A percentile compares a stretch with the other conserved stretches of the same genome.
phyloP scores from a whole-genome alignment of 2,113 vertebrate species.

The Siniperca chuatsi region DNA sequence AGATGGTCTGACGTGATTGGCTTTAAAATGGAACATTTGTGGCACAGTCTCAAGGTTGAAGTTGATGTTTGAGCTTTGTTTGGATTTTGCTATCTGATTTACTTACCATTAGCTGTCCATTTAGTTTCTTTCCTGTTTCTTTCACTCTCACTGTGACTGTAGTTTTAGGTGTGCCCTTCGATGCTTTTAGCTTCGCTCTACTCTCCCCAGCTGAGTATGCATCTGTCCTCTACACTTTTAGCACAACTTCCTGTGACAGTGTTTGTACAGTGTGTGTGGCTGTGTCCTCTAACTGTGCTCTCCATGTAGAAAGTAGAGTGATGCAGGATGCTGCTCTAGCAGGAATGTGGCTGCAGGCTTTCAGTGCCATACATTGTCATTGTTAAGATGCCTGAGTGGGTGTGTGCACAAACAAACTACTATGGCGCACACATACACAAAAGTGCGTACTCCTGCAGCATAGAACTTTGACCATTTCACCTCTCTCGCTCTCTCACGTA shows the following conservation, averaged over 20 bases:
- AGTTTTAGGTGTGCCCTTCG: conserved; percentile 60
- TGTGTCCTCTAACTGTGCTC: conserved; percentile 70
- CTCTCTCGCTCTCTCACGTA: not conserved
- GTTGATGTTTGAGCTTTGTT: conserved; percentile 42
- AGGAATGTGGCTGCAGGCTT: conserved; percentile 78
- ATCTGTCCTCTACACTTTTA: conserved; percentile 76
- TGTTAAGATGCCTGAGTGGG: conserved; percentile 68
- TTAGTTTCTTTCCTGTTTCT: conserved; percentile 33
- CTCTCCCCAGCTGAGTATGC: conserved; percentile 70
- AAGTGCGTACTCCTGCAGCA: conserved; percentile 17
- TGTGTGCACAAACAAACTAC: conserved; percentile 45
- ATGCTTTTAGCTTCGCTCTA: conserved; percentile 66
- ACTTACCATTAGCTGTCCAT: conserved; percentile 55
- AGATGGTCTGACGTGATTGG: conserved; percentile 34
- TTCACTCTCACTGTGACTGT: conserved; percentile 7
- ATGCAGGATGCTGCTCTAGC: conserved; percentile 72
- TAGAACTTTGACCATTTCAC: conserved; percentile 28
- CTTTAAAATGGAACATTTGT: conserved; percentile 43
- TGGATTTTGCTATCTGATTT: conserved; percentile 49
- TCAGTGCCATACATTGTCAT: conserved; percentile 78
- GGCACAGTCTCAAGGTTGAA: conserved; percentile 57
- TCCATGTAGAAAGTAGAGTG: conserved; percentile 59
- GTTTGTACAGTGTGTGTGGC: conserved; percentile 39
- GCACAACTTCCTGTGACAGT: conserved; percentile 69
- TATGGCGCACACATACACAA: conserved; percentile 38